These are phyloP conservation scores for Sepioteuthis lessoniana DNA, from an alignment of 2,888 invertebrate species.

Conservation along the genomic window DNA sequence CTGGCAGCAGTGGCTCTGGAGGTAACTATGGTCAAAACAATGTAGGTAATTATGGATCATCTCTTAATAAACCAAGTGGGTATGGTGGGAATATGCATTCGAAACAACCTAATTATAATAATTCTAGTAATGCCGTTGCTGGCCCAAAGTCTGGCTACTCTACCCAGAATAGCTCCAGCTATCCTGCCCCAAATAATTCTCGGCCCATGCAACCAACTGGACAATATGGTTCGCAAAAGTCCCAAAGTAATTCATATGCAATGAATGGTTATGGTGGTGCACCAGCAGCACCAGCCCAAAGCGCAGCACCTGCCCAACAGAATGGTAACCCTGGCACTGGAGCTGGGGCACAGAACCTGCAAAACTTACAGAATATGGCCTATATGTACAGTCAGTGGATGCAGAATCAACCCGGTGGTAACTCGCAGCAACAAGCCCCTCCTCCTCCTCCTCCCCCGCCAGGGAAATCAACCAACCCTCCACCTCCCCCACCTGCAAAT, in stretches of 20 bases:
- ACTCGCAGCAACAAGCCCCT: conserved; percentile 54
- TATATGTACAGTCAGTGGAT: conserved; percentile 62
- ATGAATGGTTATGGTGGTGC: conserved; percentile 40
- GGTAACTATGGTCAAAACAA: conserved; percentile 48
- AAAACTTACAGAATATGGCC: conserved; percentile 57
- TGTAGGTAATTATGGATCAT: conserved; percentile 48
- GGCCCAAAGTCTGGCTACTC: conserved; percentile 40
- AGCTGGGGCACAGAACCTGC: conserved; percentile 46
- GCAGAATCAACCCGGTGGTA: conserved; percentile 51
- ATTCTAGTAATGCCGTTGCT: background rate
- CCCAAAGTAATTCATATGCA: conserved; percentile 36
- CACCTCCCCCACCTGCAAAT: conserved; percentile 53
- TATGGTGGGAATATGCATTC: background rate
- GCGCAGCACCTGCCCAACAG: conserved; percentile 47
- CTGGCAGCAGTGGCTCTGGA: conserved; percentile 6
- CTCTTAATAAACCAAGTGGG: background rate
- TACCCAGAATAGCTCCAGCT: conserved; percentile 41
- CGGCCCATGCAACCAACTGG: background rate
- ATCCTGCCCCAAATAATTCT: conserved; percentile 21
- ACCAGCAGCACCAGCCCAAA: conserved; percentile 11
- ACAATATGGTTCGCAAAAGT: conserved; percentile 37
- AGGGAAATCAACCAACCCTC: conserved; percentile 50
- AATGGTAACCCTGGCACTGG: conserved; percentile 35
- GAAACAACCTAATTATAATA: conserved; percentile 36
- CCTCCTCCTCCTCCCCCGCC: conserved; percentile 49